Evolutionary conservation across 2,113 vertebrate genomes (phyloP), one percentile per base, ranked within the genome.

Genomic region (Tragelaphus buxtoni): DNA sequence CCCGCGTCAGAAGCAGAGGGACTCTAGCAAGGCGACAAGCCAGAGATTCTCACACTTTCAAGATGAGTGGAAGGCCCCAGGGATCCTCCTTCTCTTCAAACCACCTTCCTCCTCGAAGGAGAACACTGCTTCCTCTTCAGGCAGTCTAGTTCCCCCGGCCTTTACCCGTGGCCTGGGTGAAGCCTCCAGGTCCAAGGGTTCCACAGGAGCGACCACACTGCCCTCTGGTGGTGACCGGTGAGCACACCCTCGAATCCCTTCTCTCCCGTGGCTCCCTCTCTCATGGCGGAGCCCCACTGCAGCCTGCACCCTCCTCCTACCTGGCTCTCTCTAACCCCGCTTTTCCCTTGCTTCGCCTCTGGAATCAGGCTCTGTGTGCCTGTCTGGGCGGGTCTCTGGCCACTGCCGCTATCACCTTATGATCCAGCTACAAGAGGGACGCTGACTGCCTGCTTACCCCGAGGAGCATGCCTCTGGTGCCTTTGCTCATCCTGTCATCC

Each of bases 171-270:
- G 49, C 47, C 86, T 55, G 22, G 28, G 56, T 4, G 6, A 39
- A 72, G 55, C 30, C 56, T 47, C 72, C 49, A 4, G 77, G 28
- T 17, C 53, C 51, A 8, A 51, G 12, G 35, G 14, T 4, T 83
- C 35, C 2, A 3, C 9, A 16, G 74, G 87, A 32, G 81, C n/a
- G 16, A 56, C 89, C 92, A 92, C 81, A 95, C 80, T 96, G 97
- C 96, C 96, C 93, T 77, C 98, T 17, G 26, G 95, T 92, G 97
- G 97, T 65, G 49, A 42, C 16, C 3, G 9, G 1, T 2, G 35
- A 90, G 56, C 39, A 53, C 60, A 80, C 28, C 58, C 63, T 35
- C 0, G 0, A 11, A 16, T 30, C 85, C 88, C 3, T 39, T 47
- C 32, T 28, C 17, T 63, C 17, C 4, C 5, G 49, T 8, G 32